Base-by-base conservation (phyloP, 2,113 vertebrate species). In the Eubucco bourcierii region DNA sequence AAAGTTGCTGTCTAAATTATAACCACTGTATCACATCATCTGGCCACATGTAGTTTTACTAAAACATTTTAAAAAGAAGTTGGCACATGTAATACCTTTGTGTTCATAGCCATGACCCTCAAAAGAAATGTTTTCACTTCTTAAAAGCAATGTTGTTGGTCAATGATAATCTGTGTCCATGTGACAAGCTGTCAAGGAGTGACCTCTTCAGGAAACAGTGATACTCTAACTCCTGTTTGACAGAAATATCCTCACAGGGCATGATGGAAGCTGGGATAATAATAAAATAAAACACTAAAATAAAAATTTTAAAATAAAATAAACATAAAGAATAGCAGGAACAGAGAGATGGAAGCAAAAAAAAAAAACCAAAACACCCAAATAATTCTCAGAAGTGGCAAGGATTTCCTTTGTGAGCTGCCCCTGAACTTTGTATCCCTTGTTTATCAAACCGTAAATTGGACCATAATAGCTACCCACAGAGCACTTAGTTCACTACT, bases 151-250 rank as follows among this genome's bases (percentile, higher is more conserved):
- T 60, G 7, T 15, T 61, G 7, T 61, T 79, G 64, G 64, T 85
- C 77, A 88, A 19, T 31, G 80, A 29, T 46, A 50, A 46, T n/a
- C 53, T 81, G 18, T 78, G 33, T 63, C 74, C 60, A 15, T 50
- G 63, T 71, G 55, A 92, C 74, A 84, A 60, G 47, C 63, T 84
- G 80, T 92, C 47, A 88, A 89, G 85, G 84, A 87, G 74, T 94
- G 90, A 91, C 87, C 81, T 80, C 87, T 95, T 95, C 93, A 95
- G 91, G 91, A 93, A 86, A 70, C 55, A 65, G 33, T 25, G 82
- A 37, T 93, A 76, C 70, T 83, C 88, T 79, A 64, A 67, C 67
- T 92, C 28, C 29, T 47, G 21, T 67, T 82, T 60, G 33, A 73
- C 33, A 56, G 18, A 67, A 29, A 53, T 6, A 10, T 44, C 39